These are phyloP conservation scores for Sinotaia quadrata DNA, from an alignment of 2,888 invertebrate species.

Conservation along the genomic window DNA sequence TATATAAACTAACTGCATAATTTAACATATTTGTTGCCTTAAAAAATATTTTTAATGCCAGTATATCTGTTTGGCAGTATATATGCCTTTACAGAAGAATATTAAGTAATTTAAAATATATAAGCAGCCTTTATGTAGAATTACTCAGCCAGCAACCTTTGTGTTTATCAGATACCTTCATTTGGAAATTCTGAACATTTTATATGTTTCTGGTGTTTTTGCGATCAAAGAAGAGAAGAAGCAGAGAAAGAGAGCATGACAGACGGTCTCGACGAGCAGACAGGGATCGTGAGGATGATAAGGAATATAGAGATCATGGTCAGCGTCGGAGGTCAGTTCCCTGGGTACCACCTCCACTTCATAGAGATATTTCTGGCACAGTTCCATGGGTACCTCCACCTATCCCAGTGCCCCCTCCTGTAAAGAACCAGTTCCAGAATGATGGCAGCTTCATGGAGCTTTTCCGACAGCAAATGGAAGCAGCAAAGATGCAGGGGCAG, in stretches of 20 bases:
- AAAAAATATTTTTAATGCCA: too few relatives aligned
- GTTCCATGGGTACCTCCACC: conserved; percentile 2
- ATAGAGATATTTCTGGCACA: too few relatives aligned
- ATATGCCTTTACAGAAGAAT: too few relatives aligned
- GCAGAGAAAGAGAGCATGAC: conserved; percentile 4
- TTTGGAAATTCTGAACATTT: too few relatives aligned
- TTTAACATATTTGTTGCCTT: too few relatives aligned
- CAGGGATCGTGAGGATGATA: conserved; percentile 7
- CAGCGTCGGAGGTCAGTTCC: not conserved
- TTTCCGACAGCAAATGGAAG: conserved; percentile 87
- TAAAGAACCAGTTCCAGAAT: conserved; percentile 79
- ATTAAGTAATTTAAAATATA: too few relatives aligned
- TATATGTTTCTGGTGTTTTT: too few relatives aligned
- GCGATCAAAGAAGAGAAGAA: not conserved
- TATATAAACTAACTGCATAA: too few relatives aligned
- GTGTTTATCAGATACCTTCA: too few relatives aligned
- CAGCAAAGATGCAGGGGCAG: conserved; percentile 15
- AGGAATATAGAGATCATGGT: not conserved
- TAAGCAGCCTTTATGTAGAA: too few relatives aligned
- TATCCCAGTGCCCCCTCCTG: conserved; percentile 2
- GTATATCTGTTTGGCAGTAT: too few relatives aligned
- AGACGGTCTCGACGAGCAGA: conserved; percentile 1
- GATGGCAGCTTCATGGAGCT: conserved; percentile 92
- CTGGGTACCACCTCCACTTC: conserved; percentile 22
- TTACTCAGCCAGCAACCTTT: too few relatives aligned